These are phyloP conservation scores for Platycercus adscitus DNA, from an alignment of 2,113 vertebrate genomes.

Conservation along the genomic window DNA sequence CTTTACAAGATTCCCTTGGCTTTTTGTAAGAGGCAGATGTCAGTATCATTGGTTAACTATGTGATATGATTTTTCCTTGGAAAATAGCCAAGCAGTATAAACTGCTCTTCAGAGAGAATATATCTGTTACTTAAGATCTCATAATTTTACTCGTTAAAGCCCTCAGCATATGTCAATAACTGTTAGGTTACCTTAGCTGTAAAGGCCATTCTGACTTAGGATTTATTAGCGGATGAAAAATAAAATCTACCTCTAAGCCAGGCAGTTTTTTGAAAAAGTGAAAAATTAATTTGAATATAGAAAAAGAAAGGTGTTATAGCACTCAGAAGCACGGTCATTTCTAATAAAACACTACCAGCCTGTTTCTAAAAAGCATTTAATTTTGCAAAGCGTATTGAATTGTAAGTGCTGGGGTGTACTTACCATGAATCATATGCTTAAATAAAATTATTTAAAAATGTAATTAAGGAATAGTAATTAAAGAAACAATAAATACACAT, in stretches of 20 bases:
- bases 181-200: neutral
- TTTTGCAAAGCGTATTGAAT: neutral
- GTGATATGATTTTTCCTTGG: constrained; percentile 36
- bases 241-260: neutral
- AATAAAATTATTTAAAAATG: neutral
- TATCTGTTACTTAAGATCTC: constrained; percentile 38
- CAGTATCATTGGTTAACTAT: constrained; percentile 31
- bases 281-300: neutral
- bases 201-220: neutral
- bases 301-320: neutral
- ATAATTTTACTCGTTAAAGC: constrained; percentile 33
- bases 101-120: constrained; percentile 18
- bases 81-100: constrained; percentile 11
- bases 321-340: neutral
- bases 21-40: constrained; percentile 38
- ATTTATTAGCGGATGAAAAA: constrained; percentile 19
- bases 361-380: neutral
- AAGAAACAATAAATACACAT: neutral
- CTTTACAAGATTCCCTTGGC: constrained; percentile 23
- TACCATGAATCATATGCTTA: neutral
- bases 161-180: neutral
- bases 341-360: neutral
- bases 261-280: neutral
- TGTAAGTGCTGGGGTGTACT: neutral
- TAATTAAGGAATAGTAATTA: neutral